Conservation (phyloP, 2,888 invertebrate species). For the Euclidia mi region DNA sequence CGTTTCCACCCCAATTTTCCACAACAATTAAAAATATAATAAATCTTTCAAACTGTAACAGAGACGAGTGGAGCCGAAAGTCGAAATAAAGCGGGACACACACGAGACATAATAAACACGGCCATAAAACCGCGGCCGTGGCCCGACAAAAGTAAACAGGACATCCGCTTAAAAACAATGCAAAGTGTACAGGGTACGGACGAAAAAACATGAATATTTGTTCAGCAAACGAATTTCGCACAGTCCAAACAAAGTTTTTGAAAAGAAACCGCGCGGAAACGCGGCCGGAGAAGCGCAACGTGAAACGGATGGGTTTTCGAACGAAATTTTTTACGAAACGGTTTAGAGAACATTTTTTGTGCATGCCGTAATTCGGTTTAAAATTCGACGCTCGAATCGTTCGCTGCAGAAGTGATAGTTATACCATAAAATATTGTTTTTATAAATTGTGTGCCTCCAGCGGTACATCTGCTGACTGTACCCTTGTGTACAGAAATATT, state of each 20-base stretch:
- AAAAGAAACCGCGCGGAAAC: slow-evolving; percentile 68
- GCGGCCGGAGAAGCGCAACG: slow-evolving; percentile 53
- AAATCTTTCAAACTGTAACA: slow-evolving; percentile 65
- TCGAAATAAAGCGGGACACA: slow-evolving; percentile 53
- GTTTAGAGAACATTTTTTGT: slow-evolving; percentile 54
- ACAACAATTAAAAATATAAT: slow-evolving; percentile 57
- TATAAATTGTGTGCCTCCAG: slow-evolving; percentile 25
- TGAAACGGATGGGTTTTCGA: slow-evolving; percentile 62
- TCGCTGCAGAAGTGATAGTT: slow-evolving; percentile 45
- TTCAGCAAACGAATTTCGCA: slow-evolving; percentile 74
- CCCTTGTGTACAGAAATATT: slow-evolving; percentile 33
- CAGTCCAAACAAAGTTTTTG: slow-evolving; percentile 73
- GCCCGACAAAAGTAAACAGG: slow-evolving; percentile 74
- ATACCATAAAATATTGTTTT: slow-evolving; percentile 31
- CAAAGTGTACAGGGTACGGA: slow-evolving; percentile 61
- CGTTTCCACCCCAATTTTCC: slow-evolving; percentile 36
- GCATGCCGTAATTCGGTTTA: slow-evolving; percentile 56
- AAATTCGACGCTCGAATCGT: slow-evolving; percentile 51
- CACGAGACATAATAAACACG: slow-evolving; percentile 66
- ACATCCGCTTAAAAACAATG: slow-evolving; percentile 80
- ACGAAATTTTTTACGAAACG: slow-evolving; percentile 62
- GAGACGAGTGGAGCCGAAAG: slow-evolving; percentile 52
- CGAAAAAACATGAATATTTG: slow-evolving; percentile 73
- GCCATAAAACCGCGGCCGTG: slow-evolving; percentile 64
- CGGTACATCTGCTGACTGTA: slow-evolving; percentile 24